These are phyloP conservation scores for Eledona agricola DNA, from an alignment of 2,888 invertebrate species.

Conservation along the genomic window DNA sequence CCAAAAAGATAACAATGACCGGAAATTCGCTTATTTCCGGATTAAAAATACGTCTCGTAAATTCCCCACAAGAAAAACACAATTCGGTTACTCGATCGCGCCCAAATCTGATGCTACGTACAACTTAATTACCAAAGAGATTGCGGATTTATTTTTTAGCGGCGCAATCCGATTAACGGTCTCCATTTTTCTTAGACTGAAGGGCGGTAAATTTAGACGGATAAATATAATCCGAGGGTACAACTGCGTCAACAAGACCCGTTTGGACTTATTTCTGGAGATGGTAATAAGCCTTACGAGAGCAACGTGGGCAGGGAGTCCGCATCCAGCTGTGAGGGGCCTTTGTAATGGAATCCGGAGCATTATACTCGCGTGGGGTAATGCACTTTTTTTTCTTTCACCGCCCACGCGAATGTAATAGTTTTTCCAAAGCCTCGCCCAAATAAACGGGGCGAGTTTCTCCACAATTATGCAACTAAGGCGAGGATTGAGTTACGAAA, in stretches of 20 bases:
- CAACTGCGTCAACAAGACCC: constrained; percentile 57
- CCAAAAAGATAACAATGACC: constrained; percentile 50
- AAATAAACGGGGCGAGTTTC: constrained; percentile 25
- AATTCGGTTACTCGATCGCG: constrained; percentile 32
- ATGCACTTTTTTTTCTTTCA: constrained; percentile 31
- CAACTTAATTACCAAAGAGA: constrained; percentile 33
- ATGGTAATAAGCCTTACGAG: constrained; percentile 53
- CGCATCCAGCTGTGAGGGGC: constrained; percentile 44
- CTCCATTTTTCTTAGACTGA: constrained; percentile 13
- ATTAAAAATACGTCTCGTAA: constrained; percentile 46
- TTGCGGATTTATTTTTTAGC: constrained; percentile 28
- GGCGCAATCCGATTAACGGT: constrained; percentile 21
- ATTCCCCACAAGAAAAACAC: constrained; percentile 30
- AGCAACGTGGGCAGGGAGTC: constrained; percentile 44
- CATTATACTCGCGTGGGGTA: constrained; percentile 52
- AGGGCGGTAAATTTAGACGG: constrained; percentile 34
- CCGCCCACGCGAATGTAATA: constrained; percentile 28
- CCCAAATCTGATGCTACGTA: constrained; percentile 26
- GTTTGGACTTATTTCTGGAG: constrained; percentile 55
- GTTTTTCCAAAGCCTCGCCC: constrained; percentile 20
- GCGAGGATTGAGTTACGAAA: constrained; percentile 25
- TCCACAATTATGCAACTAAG: constrained; percentile 27
- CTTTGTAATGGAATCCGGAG: constrained; percentile 54
- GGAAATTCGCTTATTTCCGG: constrained; percentile 54
- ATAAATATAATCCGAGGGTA: constrained; percentile 49